phyloP scores from a whole-genome alignment of 2,113 vertebrate genomes.

The Daubentonia madagascariensis region DNA sequence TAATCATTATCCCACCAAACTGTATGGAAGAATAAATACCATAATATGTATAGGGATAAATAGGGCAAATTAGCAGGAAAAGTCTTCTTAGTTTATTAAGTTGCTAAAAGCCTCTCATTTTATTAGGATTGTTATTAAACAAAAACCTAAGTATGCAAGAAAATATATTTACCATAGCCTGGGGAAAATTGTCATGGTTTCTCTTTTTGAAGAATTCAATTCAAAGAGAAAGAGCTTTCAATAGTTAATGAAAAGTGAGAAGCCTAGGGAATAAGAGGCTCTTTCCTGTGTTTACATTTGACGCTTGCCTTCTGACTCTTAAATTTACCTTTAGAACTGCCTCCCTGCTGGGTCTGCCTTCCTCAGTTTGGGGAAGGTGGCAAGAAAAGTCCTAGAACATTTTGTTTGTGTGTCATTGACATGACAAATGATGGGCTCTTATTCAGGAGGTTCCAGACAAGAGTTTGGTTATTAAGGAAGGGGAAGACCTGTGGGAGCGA shows the following conservation, averaged over 20 bases:
- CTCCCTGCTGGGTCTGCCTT: neutral
- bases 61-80: neutral
- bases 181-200: neutral
- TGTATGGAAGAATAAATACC: neutral
- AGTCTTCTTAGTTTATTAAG: neutral
- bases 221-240: neutral
- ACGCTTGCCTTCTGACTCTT: neutral
- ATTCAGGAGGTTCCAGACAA: neutral
- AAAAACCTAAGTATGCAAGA: neutral
- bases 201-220: neutral
- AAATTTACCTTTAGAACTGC: neutral
- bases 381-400: neutral
- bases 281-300: neutral
- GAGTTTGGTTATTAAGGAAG: constrained; percentile 31
- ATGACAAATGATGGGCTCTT: constrained; percentile 3
- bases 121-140: constrained; percentile 23
- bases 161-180: neutral
- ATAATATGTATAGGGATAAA: fast-evolving
- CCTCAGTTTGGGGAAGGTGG: neutral
- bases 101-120: neutral
- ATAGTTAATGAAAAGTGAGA: neutral
- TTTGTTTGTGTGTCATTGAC: neutral
- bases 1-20: neutral
- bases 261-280: neutral
- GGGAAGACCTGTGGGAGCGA: neutral